Base-by-base conservation (phyloP, 1,140 invertebrate genomes). In the Aphaenogaster floridana region DNA sequence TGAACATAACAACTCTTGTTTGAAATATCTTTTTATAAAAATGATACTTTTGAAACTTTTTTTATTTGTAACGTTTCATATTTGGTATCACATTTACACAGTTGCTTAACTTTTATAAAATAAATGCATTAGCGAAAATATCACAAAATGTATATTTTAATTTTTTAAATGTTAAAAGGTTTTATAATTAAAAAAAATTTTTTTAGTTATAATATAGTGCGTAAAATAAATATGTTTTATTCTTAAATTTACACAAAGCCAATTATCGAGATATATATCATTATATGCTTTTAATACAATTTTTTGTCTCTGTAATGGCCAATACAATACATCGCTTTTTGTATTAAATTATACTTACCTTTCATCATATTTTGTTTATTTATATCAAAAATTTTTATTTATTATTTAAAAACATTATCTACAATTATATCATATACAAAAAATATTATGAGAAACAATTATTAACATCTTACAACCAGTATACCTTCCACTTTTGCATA, bases 281-380 rank as follows among this genome's bases (percentile, higher is more conserved):
- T 66, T 9, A 66, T 66, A 42, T 42, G 13, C 54, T 68, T 68
- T 52, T 59, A 28, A 54, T 7, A 15, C 57, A 50, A 34, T 79
- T 79, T 7, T 36, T 64, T 36, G 6, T 36, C 15, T 48, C 7
- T 8, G 9, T n/a, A 74, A 74, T 36, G 13, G 1, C 54, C 9
- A 36, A 17, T 28, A 3, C 13, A 61, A 61, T 61, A 39, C 28
- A 39, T 59, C 3, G 45, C 5, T 15, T 68, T 57, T 57, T 11
- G 11, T 57, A 42, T 59, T 72, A n/a, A 48, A 83, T 36, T 59
- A 13, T 34, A 52, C 28, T 28, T 28, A 28, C 59, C 8, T 48
- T 45, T 57, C 9, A 45, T 45, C 48, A 9, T 36, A 48, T 83
- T 13, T 71, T 45, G 42, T 59, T 71, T 54, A 77, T 39, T 42